These are phyloP conservation scores for Macrobrachium nipponense DNA, from an alignment of 1,140 invertebrate species.

Conservation along the genomic window DNA sequence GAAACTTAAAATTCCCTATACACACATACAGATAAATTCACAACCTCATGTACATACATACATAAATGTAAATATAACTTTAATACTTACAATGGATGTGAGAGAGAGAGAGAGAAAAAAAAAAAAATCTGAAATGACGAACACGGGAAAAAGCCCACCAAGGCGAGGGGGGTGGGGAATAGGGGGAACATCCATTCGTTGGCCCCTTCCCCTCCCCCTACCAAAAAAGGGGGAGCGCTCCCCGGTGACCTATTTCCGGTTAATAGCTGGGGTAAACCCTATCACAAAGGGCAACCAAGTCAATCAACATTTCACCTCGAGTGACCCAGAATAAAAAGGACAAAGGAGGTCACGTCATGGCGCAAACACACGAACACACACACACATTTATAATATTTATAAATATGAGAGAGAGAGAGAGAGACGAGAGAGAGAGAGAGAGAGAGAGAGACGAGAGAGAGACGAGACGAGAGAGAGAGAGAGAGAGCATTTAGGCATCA, in stretches of 20 bases:
- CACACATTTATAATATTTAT: neutral
- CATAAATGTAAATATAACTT: conserved; percentile 6
- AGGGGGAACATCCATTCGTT: too few relatives aligned
- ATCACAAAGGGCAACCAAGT: too few relatives aligned
- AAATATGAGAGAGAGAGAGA: neutral
- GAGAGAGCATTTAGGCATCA: neutral
- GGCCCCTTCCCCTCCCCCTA: too few relatives aligned
- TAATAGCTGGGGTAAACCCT: too few relatives aligned
- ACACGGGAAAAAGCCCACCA: too few relatives aligned
- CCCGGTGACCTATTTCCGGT: too few relatives aligned
- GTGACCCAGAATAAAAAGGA: too few relatives aligned
- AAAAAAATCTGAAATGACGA: neutral
- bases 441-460: conserved; percentile 5
- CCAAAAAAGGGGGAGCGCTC: too few relatives aligned
- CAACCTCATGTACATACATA: neutral
- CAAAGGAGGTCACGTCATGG: neutral
- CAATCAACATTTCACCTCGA: too few relatives aligned
- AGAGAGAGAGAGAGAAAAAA: neutral
- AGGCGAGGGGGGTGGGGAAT: too few relatives aligned
- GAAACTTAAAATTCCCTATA: neutral
- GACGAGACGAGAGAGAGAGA: neutral
- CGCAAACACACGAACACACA: neutral
- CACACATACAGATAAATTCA: neutral
- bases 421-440: neutral
- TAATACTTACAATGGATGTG: neutral